A percentile compares a stretch with the other conserved stretches of the same genome.
These are phyloP conservation scores for Cebus imitator DNA, from an alignment of 2,113 vertebrate species.

Conservation along the genomic window DNA sequence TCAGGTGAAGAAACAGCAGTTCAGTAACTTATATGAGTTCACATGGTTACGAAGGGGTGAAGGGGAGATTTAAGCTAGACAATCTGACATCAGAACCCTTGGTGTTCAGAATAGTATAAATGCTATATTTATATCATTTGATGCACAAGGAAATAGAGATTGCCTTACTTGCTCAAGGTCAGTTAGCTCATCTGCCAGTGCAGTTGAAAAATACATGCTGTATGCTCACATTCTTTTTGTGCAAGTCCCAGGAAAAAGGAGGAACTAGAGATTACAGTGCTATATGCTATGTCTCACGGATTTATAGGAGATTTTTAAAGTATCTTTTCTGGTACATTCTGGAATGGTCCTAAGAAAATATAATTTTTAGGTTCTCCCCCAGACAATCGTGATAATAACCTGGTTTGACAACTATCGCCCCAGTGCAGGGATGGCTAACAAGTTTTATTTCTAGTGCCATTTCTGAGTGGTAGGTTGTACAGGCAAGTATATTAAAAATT, in stretches of 20 bases:
- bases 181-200: accelerated
- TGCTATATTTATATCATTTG: not conserved
- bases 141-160: not conserved
- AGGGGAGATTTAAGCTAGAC: not conserved
- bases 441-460: not conserved
- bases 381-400: not conserved
- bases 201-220: not conserved
- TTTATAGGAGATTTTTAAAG: not conserved
- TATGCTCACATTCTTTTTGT: not conserved
- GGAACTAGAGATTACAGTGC: not conserved
- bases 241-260: not conserved
- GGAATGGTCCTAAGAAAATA: not conserved
- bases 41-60: not conserved
- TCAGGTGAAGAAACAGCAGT: not conserved
- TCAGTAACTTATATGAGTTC: not conserved
- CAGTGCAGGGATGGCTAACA: not conserved
- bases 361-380: not conserved
- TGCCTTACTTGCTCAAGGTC: not conserved
- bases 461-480: not conserved
- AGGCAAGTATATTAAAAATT: not conserved
- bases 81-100: not conserved
- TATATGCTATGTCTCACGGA: not conserved
- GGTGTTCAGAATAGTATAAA: too few species aligned
- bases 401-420: not conserved
- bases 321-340: not conserved